These are phyloP conservation scores for Danio rerio DNA, from an alignment of 2,113 vertebrate species.

Conservation along the genomic window DNA sequence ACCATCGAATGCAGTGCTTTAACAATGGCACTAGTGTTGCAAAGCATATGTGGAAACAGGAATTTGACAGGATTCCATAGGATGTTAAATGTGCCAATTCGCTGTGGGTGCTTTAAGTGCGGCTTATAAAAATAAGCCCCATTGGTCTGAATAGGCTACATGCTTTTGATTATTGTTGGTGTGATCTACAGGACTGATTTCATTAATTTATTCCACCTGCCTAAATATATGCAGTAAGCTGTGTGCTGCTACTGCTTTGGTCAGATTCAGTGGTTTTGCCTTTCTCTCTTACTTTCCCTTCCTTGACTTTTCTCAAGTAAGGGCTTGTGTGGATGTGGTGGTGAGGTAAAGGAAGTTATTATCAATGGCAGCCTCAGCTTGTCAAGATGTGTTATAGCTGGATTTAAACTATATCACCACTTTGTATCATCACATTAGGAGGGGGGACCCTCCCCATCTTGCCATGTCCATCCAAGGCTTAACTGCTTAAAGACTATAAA, in stretches of 20 bases:
- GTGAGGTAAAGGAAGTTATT: conserved; percentile 48
- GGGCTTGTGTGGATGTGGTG: conserved; percentile 19
- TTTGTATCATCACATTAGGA: conserved; percentile 25
- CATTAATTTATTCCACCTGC: conserved; percentile 56
- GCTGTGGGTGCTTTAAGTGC: conserved; percentile 51
- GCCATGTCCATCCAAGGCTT: neutral
- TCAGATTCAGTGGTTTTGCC: neutral
- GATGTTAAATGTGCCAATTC: conserved; percentile 57
- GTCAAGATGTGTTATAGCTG: conserved; percentile 46
- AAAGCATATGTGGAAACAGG: conserved; percentile 55
- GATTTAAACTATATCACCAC: conserved; percentile 45
- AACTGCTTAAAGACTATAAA: conserved; percentile 13
- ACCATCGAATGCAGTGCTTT: conserved; percentile 39
- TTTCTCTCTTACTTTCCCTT: neutral
- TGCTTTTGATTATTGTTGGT: conserved; percentile 52
- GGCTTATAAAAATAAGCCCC: conserved; percentile 43
- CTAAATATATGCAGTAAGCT: conserved; percentile 40
- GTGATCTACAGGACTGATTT: conserved; percentile 46
- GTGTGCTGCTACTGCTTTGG: conserved; percentile 36
- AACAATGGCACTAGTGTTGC: conserved; percentile 61
- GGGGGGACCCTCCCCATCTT: neutral
- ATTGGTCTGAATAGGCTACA: conserved; percentile 44
- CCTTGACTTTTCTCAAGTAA: neutral
- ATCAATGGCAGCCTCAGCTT: conserved; percentile 29
- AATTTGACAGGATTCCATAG: conserved; percentile 59